phyloP scores from a whole-genome alignment of 2,797 vertebrate genomes.

The Podarcis lilfordi region DNA sequence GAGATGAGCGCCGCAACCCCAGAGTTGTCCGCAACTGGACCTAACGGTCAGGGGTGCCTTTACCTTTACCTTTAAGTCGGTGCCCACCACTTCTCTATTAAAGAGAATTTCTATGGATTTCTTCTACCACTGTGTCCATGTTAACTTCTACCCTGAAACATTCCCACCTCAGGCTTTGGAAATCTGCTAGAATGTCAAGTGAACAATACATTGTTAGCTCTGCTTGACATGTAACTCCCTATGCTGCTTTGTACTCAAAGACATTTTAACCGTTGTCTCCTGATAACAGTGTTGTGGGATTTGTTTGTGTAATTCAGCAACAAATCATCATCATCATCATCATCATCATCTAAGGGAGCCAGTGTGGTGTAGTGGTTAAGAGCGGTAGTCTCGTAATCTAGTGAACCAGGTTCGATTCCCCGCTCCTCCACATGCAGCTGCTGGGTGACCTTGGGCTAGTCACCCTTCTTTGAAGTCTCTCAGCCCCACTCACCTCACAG shows the following conservation, averaged over 20 bases:
- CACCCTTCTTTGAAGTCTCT: too few species aligned
- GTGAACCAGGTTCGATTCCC: too few species aligned
- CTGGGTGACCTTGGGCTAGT: too few species aligned
- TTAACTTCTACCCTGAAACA: conserved; percentile 13
- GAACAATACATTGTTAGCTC: conserved; percentile 40
- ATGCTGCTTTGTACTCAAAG: conserved; percentile 41
- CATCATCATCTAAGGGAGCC: too few species aligned
- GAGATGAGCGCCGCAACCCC: too few species aligned
- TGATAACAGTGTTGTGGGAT: conserved; percentile 21
- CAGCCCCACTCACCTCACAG: too few species aligned
- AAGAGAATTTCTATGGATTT: conserved; percentile 54
- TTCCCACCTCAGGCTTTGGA: conserved; percentile 35
- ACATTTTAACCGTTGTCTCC: conserved; percentile 35
- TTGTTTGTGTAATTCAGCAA: conserved; percentile 38
- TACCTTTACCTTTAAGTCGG: too few species aligned
- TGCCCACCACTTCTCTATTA: conserved; percentile 42
- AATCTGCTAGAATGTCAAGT: conserved; percentile 46
- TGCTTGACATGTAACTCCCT: conserved; percentile 19
- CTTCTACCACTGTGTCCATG: neutral
- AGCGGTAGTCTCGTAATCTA: too few species aligned
- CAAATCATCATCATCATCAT: conserved; percentile 47
- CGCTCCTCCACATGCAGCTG: too few species aligned
- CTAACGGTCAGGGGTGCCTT: too few species aligned
- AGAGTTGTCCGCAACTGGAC: too few species aligned
- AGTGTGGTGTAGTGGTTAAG: too few species aligned